phyloP scores from a whole-genome alignment of 1,140 invertebrate genomes.

The Hetaerina americana region DNA sequence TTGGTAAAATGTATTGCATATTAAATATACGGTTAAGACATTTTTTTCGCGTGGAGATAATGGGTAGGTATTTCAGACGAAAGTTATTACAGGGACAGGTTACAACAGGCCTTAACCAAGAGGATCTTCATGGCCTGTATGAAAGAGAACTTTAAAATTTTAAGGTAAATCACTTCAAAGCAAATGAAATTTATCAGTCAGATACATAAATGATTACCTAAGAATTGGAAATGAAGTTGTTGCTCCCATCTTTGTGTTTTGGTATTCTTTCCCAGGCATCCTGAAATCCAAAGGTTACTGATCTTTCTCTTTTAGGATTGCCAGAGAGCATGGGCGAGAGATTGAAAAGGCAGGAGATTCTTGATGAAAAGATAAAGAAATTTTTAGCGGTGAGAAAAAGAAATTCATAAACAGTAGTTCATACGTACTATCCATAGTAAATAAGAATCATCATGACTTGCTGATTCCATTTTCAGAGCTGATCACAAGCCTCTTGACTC shows the following conservation, averaged over 20 bases:
- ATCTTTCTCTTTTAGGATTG: slow-evolving; percentile 7
- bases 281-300: slow-evolving; percentile 6
- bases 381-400: slow-evolving; percentile 75
- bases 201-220: not conserved
- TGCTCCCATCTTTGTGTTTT: slow-evolving; percentile 31
- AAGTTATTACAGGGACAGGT: no score
- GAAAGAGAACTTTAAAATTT: no score
- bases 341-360: slow-evolving; percentile 65
- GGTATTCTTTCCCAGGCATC: slow-evolving; percentile 17
- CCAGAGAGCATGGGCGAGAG: slow-evolving; percentile 38
- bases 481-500: not conserved
- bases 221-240: slow-evolving; percentile 22
- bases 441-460: not conserved
- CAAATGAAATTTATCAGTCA: no score
- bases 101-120: no score
- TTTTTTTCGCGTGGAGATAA: no score
- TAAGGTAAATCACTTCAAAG: no score
- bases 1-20: no score
- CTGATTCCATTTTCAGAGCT: not conserved
- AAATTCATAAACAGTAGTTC: not conserved
- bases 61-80: no score
- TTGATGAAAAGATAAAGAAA: slow-evolving; percentile 88
- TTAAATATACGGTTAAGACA: no score
- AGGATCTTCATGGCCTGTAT: no score
- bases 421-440: not conserved